Evolutionary conservation across 1,140 invertebrate species (phyloP).

Genomic region (Glossosoma conforme): DNA sequence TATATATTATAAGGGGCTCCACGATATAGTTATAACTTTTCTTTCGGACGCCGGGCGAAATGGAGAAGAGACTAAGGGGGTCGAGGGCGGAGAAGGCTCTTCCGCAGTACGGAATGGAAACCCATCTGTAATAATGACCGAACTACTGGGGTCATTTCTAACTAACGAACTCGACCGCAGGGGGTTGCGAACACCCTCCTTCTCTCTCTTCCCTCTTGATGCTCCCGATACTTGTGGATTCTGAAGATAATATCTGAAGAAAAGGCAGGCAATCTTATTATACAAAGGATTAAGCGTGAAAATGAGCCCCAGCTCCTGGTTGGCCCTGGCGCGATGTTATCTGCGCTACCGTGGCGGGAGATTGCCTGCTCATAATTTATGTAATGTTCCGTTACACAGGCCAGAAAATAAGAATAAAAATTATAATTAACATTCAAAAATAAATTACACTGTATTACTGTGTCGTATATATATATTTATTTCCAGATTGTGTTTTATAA

Average conservation of each 20-base stretch:
- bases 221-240: constrained; percentile 30
- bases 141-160: constrained; percentile 31
- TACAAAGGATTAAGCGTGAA: constrained; percentile 30
- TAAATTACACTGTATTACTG: no score
- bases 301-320: constrained; percentile 22
- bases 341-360: no score
- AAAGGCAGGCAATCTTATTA: constrained; percentile 29
- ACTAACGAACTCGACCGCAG: constrained; percentile 29
- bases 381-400: no score
- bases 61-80: not conserved
- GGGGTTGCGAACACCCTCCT: no score
- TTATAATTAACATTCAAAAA: no score
- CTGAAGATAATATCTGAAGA: constrained; percentile 29
- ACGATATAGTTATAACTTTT: constrained; percentile 32
- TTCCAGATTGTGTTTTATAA: no score
- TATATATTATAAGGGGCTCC: constrained; percentile 15
- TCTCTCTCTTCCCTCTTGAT: no score
- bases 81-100: constrained; percentile 24
- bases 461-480: no score
- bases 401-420: no score
- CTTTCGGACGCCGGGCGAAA: constrained; percentile 10
- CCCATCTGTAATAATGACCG: constrained; percentile 33
- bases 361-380: no score
- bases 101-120: constrained; percentile 30
- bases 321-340: no score